Evolutionary conservation across 2,888 invertebrate genomes (phyloP).

Genomic region (Drosophila stalkeri): DNA sequence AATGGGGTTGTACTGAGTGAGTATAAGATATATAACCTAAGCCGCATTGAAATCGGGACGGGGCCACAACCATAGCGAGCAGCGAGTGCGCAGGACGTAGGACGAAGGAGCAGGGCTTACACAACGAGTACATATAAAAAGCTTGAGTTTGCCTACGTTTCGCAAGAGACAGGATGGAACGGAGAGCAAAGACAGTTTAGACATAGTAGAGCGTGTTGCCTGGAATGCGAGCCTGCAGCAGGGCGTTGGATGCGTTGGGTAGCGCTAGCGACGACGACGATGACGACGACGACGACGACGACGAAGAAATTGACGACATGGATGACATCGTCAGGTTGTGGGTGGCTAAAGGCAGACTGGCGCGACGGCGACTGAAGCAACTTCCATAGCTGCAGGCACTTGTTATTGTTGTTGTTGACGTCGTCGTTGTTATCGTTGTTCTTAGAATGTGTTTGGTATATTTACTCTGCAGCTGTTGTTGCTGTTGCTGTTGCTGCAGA

Average conservation of each 20-base stretch:
- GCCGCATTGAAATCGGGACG: neutral
- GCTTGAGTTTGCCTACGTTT: constrained; percentile 37
- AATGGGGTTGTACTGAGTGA: neutral
- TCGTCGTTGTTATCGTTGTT: constrained; percentile 33
- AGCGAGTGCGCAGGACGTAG: neutral
- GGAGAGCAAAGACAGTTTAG: constrained; percentile 53
- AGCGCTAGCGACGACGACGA: constrained; percentile 62
- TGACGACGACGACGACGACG: constrained; percentile 32
- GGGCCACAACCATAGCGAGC: constrained; percentile 18
- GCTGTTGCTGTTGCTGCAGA: constrained; percentile 13
- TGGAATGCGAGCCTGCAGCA: constrained; percentile 82
- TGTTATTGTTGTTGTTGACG: constrained; percentile 32
- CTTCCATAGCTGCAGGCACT: constrained; percentile 23
- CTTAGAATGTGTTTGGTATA: constrained; percentile 38
- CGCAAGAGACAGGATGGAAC: constrained; percentile 21
- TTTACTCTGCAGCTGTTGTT: constrained; percentile 54
- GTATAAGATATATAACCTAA: neutral
- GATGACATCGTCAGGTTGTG: constrained; percentile 19
- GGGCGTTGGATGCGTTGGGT: constrained; percentile 70
- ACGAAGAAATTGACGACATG: constrained; percentile 3
- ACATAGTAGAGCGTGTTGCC: constrained; percentile 84
- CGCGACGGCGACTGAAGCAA: constrained; percentile 54
- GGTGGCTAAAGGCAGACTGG: constrained; percentile 59
- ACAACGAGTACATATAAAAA: constrained; percentile 17
- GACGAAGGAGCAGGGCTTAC: constrained; percentile 1